Evolutionary conservation across 2,797 vertebrate genomes (phyloP).

Genomic region (Chrysocyon brachyurus): DNA sequence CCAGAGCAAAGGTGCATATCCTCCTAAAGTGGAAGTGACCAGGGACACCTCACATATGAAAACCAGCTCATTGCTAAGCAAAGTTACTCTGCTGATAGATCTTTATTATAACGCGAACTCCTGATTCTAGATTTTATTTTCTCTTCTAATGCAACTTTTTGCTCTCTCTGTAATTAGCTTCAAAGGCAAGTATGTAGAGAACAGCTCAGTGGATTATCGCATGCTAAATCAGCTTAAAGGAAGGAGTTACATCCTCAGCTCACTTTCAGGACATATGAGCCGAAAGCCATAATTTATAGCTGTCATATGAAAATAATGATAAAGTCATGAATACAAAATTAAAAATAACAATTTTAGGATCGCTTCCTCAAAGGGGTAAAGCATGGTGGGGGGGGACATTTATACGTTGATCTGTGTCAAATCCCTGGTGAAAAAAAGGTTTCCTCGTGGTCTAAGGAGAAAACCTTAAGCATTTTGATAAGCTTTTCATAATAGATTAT

Average conservation of each 20-base stretch:
- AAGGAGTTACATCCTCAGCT: slow-evolving; percentile 47
- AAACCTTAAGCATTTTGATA: slow-evolving; percentile 28
- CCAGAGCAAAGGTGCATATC: neutral
- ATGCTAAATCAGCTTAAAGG: slow-evolving; percentile 52
- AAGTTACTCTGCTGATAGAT: neutral
- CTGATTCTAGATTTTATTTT: slow-evolving; percentile 12
- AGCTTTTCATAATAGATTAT: slow-evolving; percentile 35
- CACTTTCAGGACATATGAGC: slow-evolving; percentile 39
- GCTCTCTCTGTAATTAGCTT: slow-evolving; percentile 51
- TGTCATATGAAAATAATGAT: slow-evolving; percentile 35
- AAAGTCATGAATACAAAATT: slow-evolving; percentile 48
- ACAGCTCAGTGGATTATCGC: neutral
- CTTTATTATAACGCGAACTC: neutral
- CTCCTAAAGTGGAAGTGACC: neutral
- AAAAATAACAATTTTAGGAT: slow-evolving; percentile 59
- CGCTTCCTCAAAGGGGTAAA: slow-evolving; percentile 61
- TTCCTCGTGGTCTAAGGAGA: slow-evolving; percentile 32
- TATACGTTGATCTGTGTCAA: slow-evolving; percentile 6
- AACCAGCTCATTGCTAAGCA: neutral
- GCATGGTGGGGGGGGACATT: neutral
- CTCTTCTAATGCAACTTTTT: slow-evolving; percentile 50
- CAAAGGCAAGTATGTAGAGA: slow-evolving; percentile 18
- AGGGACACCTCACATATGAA: neutral
- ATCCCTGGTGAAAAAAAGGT: neutral
- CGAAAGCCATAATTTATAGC: slow-evolving; percentile 30